These are phyloP conservation scores for Erythrolamprus reginae DNA, from an alignment of 2,113 vertebrate genomes.

Conservation along the genomic window DNA sequence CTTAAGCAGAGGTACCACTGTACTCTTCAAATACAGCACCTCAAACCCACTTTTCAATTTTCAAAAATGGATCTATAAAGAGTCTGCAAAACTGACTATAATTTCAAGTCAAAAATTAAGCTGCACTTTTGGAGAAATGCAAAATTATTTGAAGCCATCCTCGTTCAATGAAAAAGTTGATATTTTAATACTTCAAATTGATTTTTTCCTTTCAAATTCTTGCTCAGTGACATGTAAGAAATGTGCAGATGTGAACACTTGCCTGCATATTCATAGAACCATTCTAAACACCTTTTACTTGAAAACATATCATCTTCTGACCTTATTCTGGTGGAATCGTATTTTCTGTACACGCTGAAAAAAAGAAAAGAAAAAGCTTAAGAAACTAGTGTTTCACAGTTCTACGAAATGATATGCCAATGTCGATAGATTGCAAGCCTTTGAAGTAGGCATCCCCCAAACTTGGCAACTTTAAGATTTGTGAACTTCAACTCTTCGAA, in stretches of 20 bases:
- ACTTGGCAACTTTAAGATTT: no score
- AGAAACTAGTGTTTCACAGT: not conserved
- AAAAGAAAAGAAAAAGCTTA: constrained; percentile 37
- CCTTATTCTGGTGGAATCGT: constrained; percentile 87
- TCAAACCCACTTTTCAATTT: not conserved
- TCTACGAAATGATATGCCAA: not conserved
- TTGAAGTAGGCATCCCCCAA: no score
- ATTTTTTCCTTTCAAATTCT: constrained; percentile 12
- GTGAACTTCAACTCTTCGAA: no score
- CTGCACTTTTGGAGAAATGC: not conserved
- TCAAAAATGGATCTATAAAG: not conserved
- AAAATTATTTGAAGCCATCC: not conserved
- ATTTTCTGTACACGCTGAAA: constrained; percentile 92
- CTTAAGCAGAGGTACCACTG: no score
- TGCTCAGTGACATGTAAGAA: not conserved
- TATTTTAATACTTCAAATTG: not conserved
- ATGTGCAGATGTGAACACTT: constrained; percentile 41
- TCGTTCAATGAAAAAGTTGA: not conserved
- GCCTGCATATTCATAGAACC: constrained; percentile 99
- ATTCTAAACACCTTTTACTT: constrained; percentile 96
- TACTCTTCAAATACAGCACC: not conserved
- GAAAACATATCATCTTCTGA: constrained; percentile 91
- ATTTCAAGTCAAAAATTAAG: constrained; percentile 17
- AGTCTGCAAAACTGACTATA: constrained; percentile 11
- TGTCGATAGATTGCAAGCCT: not conserved